These are phyloP conservation scores for Agriopis leucophaearia DNA, from an alignment of 2,888 invertebrate species.

Conservation along the genomic window DNA sequence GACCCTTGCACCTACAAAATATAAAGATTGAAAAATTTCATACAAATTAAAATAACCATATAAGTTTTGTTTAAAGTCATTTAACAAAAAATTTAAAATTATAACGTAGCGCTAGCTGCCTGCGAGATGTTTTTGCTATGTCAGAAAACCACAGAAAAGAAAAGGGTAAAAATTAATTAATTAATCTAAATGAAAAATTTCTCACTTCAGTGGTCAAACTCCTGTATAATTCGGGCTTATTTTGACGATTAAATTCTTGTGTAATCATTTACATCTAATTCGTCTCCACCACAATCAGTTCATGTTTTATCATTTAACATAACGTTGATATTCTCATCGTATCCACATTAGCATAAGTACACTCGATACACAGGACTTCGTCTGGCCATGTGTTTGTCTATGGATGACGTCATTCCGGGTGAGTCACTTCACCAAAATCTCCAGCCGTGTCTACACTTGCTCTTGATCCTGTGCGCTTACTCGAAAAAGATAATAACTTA, in stretches of 20 bases:
- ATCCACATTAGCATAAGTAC: conserved; percentile 43
- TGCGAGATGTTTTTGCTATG: too few relatives aligned
- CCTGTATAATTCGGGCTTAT: neutral
- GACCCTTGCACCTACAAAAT: too few relatives aligned
- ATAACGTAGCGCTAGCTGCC: too few relatives aligned
- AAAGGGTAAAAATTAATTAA: too few relatives aligned
- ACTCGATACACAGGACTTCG: conserved; percentile 34
- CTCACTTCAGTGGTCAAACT: too few relatives aligned
- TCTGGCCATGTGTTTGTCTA: conserved; percentile 42
- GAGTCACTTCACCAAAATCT: conserved; percentile 48
- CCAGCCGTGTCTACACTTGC: conserved; percentile 54
- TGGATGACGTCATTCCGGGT: conserved; percentile 58
- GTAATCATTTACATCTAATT: neutral
- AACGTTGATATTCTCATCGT: conserved; percentile 34
- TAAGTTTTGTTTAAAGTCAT: too few relatives aligned
- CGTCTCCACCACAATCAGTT: neutral
- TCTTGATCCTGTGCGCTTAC: conserved; percentile 42
- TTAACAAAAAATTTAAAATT: too few relatives aligned
- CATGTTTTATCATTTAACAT: conserved; percentile 11
- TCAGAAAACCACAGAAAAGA: too few relatives aligned
- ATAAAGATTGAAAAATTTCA: too few relatives aligned
- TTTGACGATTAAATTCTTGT: neutral
- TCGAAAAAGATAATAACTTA: neutral
- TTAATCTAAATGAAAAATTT: too few relatives aligned
- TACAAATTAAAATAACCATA: too few relatives aligned